Base-by-base conservation (phyloP, 2,113 vertebrate genomes). In the Nerophis ophidion region DNA sequence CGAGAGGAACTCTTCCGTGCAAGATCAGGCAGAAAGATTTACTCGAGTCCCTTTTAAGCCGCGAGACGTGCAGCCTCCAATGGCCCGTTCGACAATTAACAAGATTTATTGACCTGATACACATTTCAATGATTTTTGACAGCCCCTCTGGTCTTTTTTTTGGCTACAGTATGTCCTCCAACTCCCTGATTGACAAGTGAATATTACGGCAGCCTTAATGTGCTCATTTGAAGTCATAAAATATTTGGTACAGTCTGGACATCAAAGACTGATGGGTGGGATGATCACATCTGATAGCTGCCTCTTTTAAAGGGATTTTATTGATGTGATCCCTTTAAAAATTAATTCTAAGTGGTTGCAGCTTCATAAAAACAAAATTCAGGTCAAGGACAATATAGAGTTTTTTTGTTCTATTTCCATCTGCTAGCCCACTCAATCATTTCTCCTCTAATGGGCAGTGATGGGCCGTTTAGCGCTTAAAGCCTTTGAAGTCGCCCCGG, bases 361-460 rank as follows among this genome's bases (percentile, higher is more conserved):
- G 64, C 57, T 51, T 63, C 51, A 57, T 57, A 61, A 62, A 76
- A 72, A 61, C 66, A 65, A 66, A 55, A 72, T 64, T 73, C 53
- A 48, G 57, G 62, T 71, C 57, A 33, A 34, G 33, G 38, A 56
- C 19, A 74, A 77, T 75, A 81, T 76, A 79, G 67, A n/a, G 59
- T 35, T 46, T 80, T 77, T 71, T 82, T n/a, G n/a, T n/a, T 72
- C 60, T 26, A 51, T 68, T 78, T 86, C 60, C 64, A 74, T 71
- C 65, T 57, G 71, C 57, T 72, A 68, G 69, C 17, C 55, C 67
- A 65, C 72, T 87, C 84, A 85, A 84, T 83, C 76, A 77, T 74
- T 65, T 62, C 63, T 68, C 19, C 58, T 13, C 44, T 84, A 84
- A 84, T 80, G 76, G 68, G 77, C 70, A 68, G 61, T 58, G 71